Conservation (phyloP, 2,113 vertebrate species). For the Pleuronectes platessa region DNA sequence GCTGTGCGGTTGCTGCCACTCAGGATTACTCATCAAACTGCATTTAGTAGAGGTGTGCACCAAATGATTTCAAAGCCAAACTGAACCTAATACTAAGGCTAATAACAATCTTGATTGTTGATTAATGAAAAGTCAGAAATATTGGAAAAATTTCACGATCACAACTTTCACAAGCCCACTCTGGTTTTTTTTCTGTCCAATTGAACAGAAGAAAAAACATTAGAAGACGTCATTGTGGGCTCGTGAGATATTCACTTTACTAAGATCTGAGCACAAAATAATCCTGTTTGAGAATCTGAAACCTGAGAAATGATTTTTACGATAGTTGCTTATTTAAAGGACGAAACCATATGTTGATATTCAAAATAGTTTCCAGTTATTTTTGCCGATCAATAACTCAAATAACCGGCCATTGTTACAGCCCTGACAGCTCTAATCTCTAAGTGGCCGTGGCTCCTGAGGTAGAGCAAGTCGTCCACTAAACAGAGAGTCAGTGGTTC, state of each 20-base stretch:
- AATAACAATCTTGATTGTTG: not conserved
- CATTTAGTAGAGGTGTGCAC: not conserved
- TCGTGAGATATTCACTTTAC: not conserved
- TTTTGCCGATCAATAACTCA: not conserved
- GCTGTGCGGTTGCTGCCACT: not conserved
- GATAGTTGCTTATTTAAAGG: too few species aligned
- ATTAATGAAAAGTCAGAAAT: not conserved
- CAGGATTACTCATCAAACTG: not conserved
- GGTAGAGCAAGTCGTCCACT: too few species aligned
- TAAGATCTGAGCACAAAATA: not conserved
- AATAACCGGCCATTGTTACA: not conserved
- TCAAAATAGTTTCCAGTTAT: too few species aligned
- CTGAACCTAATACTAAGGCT: conserved; percentile 1
- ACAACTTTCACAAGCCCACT: too few species aligned
- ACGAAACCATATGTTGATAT: too few species aligned
- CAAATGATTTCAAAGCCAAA: conserved; percentile 1
- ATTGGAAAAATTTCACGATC: not conserved
- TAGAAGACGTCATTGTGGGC: too few species aligned
- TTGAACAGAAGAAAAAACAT: too few species aligned
- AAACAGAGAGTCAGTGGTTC: too few species aligned
- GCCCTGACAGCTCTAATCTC: not conserved
- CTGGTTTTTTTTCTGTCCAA: too few species aligned
- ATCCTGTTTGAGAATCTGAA: not conserved
- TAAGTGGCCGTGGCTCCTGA: too few species aligned
- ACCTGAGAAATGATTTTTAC: too few species aligned